Percentiles rank a stretch among this genome's conserved stretches.
phyloP scores from a whole-genome alignment of 2,113 vertebrate genomes.

The Neopipo cinnamomea region DNA sequence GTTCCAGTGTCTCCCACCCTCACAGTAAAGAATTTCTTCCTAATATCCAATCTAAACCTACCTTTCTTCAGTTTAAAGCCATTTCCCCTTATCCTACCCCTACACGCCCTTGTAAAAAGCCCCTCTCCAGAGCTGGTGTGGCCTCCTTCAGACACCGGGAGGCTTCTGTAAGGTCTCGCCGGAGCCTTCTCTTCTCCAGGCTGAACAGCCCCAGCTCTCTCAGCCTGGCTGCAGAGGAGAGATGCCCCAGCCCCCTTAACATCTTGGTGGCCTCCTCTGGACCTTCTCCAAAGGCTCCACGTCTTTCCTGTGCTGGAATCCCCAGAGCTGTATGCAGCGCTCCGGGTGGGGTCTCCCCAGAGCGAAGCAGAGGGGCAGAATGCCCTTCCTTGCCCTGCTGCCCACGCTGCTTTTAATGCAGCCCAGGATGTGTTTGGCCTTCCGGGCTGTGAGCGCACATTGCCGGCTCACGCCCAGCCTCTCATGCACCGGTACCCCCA shows the following conservation, averaged over 20 bases:
- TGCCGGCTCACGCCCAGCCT: not conserved
- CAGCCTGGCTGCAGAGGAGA: not conserved
- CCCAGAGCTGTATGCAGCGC: not conserved
- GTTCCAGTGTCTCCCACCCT: not conserved
- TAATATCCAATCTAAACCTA: not conserved
- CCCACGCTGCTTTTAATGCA: not conserved
- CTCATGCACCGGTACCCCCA: not conserved
- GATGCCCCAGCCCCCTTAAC: not conserved
- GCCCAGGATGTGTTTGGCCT: not conserved
- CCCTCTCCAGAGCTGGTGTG: not conserved
- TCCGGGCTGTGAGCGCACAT: rapidly evolving
- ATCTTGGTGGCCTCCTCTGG: not conserved
- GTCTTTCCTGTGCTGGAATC: rapidly evolving
- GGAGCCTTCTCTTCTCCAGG: not conserved
- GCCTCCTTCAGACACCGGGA: not conserved
- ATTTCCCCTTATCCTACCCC: too few species aligned
- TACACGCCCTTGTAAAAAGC: not conserved
- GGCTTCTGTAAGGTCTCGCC: not conserved
- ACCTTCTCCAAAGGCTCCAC: not conserved
- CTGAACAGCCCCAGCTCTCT: not conserved
- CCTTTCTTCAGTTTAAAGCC: not conserved
- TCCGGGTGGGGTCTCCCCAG: not conserved
- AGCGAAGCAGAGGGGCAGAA: not conserved
- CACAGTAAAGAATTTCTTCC: not conserved
- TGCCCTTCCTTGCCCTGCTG: not conserved